Evolutionary conservation across 2,888 invertebrate species (phyloP).

Genomic region (Luperina nickerlii): DNA sequence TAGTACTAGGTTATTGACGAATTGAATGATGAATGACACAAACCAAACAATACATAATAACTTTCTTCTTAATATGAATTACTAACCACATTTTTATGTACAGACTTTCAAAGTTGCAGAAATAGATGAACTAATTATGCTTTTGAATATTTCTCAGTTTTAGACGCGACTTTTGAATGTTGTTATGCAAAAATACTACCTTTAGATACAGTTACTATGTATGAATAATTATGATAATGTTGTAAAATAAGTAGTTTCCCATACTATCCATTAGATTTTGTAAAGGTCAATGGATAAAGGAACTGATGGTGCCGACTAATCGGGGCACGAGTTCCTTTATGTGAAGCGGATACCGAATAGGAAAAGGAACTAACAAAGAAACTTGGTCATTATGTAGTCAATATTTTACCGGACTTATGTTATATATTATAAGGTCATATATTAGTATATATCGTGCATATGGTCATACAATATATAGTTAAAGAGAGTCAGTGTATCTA

Average conservation of each 20-base stretch:
- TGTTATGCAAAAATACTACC: no score
- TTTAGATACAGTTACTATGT: neutral
- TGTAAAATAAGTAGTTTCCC: neutral
- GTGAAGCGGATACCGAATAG: slow-evolving; percentile 26
- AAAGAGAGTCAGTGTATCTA: neutral
- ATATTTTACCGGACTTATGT: neutral
- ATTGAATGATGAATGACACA: neutral
- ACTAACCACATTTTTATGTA: neutral
- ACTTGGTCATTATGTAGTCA: neutral
- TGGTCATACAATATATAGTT: no score
- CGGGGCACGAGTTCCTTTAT: slow-evolving; percentile 19
- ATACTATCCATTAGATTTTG: neutral
- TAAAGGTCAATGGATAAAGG: slow-evolving; percentile 29
- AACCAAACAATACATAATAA: neutral
- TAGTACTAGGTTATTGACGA: neutral
- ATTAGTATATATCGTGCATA: no score
- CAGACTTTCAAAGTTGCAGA: neutral
- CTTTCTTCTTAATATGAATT: neutral
- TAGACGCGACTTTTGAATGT: neutral
- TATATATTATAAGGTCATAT: neutral
- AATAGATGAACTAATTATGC: neutral
- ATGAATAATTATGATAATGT: neutral
- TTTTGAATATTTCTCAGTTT: neutral
- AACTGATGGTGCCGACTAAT: slow-evolving; percentile 29
- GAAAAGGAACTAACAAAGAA: slow-evolving; percentile 12